phyloP scores from a whole-genome alignment of 2,797 vertebrate species.

The Danio choprae region DNA sequence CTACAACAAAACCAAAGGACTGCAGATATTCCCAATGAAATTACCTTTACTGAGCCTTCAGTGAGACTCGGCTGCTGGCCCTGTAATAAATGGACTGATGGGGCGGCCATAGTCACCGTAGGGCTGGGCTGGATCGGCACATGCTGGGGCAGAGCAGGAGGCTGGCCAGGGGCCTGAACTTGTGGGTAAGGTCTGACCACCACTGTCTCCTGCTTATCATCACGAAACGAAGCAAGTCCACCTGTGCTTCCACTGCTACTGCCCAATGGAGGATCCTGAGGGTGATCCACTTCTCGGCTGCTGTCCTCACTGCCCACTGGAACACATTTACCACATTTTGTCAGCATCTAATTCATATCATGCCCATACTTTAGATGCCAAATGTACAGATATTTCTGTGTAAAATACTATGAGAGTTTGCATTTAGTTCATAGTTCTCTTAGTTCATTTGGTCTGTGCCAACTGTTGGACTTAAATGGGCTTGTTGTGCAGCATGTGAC shows the following conservation, averaged over 20 bases:
- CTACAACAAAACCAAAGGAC: neutral
- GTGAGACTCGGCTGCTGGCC: constrained; percentile 88
- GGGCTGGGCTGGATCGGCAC: constrained; percentile 87
- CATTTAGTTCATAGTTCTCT: too few relatives aligned
- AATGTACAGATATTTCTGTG: neutral
- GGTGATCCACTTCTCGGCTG: constrained; percentile 83
- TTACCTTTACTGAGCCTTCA: constrained; percentile 95
- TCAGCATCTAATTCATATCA: neutral
- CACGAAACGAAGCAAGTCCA: constrained; percentile 81
- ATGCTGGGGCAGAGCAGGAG: constrained; percentile 82
- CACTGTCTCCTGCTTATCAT: constrained; percentile 97
- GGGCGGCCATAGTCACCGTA: constrained; percentile 86
- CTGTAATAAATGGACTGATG: constrained; percentile 87
- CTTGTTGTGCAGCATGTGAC: too few relatives aligned
- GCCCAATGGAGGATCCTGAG: constrained; percentile 82
- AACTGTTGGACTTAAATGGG: too few relatives aligned
- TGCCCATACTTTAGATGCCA: neutral
- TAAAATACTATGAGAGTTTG: too few relatives aligned
- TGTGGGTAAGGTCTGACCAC: constrained; percentile 96
- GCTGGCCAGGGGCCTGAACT: constrained; percentile 82
- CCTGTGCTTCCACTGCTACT: constrained; percentile 60
- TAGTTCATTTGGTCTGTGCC: too few relatives aligned
- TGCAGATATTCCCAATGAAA: neutral
- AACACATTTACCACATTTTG: constrained; percentile 5
- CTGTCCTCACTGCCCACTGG: constrained; percentile 79